These are phyloP conservation scores for Myathropa florea DNA, from an alignment of 2,888 invertebrate genomes.

Conservation along the genomic window DNA sequence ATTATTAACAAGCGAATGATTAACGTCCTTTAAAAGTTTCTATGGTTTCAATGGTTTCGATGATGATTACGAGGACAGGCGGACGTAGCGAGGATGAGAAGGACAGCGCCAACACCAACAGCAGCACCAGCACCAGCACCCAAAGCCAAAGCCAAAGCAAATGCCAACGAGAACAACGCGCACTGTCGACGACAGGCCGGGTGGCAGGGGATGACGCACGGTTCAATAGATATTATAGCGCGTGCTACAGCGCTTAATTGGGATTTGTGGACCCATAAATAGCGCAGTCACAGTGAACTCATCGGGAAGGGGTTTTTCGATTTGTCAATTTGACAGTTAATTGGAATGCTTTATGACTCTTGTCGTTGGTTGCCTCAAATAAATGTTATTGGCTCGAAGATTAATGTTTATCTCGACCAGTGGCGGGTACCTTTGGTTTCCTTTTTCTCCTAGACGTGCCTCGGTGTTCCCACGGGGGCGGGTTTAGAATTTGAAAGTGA, in stretches of 20 bases:
- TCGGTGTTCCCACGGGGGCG: too few species aligned
- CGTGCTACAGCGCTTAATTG: conserved; percentile 48
- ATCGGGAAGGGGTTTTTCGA: conserved; percentile 38
- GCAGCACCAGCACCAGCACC: too few species aligned
- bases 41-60: conserved; percentile 23
- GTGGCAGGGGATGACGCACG: background rate
- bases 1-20: conserved; percentile 59
- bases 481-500: background rate
- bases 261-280: conserved; percentile 49
- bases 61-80: background rate
- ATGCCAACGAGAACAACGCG: background rate
- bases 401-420: conserved; percentile 35
- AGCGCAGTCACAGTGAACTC: conserved; percentile 14
- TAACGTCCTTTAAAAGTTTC: conserved; percentile 52
- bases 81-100: background rate
- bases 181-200: background rate
- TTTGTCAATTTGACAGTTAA: conserved; percentile 70
- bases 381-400: conserved; percentile 62
- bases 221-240: conserved; percentile 45
- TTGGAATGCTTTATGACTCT: conserved; percentile 67
- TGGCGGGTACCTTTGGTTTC: background rate
- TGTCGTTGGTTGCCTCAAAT: conserved; percentile 52
- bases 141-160: too few species aligned
- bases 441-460: background rate
- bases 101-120: too few species aligned